These are phyloP conservation scores for Dendrocopos noguchii DNA, from an alignment of 2,113 vertebrate genomes.

Conservation along the genomic window DNA sequence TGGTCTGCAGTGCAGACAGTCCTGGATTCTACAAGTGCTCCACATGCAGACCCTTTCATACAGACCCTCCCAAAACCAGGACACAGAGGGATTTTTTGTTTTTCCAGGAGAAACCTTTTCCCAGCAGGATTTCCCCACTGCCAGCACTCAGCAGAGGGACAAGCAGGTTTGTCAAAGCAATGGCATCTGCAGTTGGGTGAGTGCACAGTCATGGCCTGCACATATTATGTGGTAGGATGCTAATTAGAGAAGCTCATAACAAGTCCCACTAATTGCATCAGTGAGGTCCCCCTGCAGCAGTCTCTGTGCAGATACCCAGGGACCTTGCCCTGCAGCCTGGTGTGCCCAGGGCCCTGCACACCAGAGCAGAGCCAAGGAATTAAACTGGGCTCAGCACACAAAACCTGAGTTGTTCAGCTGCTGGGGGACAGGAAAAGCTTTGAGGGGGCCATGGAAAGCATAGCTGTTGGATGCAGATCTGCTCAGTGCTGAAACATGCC, in stretches of 20 bases:
- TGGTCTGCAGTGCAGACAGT: neutral
- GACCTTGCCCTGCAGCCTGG: neutral
- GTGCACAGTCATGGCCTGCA: neutral
- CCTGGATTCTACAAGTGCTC: neutral
- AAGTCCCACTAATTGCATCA: neutral
- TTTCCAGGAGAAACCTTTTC: neutral
- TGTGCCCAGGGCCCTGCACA: neutral
- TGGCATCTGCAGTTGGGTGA: rapidly evolving
- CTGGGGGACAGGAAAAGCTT: neutral
- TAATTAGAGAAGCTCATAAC: neutral
- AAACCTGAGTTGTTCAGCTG: neutral
- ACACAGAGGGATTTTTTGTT: rapidly evolving
- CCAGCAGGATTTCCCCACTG: neutral
- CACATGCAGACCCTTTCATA: rapidly evolving
- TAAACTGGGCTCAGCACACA: neutral
- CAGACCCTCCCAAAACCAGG: neutral
- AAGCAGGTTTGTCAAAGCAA: neutral
- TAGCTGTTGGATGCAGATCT: neutral
- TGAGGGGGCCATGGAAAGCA: neutral
- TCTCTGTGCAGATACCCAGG: neutral
- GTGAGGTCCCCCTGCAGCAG: rapidly evolving
- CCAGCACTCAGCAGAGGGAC: neutral
- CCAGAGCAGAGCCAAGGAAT: neutral
- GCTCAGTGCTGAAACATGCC: neutral
- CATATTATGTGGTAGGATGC: neutral